Evolutionary conservation across 2,888 invertebrate genomes (phyloP), one percentile per base, ranked within the genome.

Genomic region (Mesopsocus fuscifrons): DNA sequence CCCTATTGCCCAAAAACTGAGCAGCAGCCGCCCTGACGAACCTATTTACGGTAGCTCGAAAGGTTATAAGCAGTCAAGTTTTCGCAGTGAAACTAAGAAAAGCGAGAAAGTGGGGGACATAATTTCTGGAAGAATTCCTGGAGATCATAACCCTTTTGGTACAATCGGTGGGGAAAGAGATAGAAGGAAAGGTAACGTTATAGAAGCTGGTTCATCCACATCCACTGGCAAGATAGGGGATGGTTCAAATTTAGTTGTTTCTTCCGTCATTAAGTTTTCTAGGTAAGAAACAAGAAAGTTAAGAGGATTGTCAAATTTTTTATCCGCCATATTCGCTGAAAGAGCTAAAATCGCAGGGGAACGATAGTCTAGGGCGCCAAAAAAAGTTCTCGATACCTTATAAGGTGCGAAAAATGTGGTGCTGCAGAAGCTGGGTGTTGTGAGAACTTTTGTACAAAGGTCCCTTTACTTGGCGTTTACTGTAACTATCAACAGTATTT

Each of bases 201-300:
- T 20, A 5, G 38, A 38, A 6, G 38, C n/a, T 38, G 17, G 21
- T 17, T 20, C 33, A 33, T n/a, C 26, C 11, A 26, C 26, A 11
- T 26, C 26, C 11, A 9, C 20, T 5, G 8, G n/a, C 5, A 38
- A 38, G n/a, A 18, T 38, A 18, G 38, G 38, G 5, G 38, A 38
- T 18, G n/a, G 18, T 9, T 38, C 38, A 3, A 38, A 38, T 38
- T 20, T 38, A 18, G 38, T 38, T 21, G 38, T 38, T 18, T 38
- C 38, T 6, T 38, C 38, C 20, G 38, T 38, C 13, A 38, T 38
- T 11, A 38, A 38, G 20, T 38, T 38, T 17, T 38, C 38, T 38
- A 26, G 26, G 11, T 26, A 26, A 26, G n/a, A n/a, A n/a, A n/a
- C n/a, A n/a, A n/a, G n/a, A n/a, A n/a, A n/a, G n/a, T n/a, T n/a